These are phyloP conservation scores for Ruditapes philippinarum DNA, from an alignment of 1,140 invertebrate species.

Conservation along the genomic window DNA sequence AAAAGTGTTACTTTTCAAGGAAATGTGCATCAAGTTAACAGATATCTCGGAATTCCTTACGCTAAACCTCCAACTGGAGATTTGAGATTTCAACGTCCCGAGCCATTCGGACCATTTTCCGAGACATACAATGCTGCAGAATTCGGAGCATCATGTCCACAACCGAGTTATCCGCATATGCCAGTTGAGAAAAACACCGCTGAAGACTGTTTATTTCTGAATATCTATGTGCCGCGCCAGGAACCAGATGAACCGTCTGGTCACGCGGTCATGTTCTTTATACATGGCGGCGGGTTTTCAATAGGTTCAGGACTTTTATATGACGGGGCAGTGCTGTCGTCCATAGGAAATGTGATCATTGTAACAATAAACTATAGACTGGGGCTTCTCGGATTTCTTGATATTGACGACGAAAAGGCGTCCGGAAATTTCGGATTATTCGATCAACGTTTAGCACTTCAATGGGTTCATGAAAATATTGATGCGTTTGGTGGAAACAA, in stretches of 20 bases:
- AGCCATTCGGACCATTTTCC: constrained; percentile 45
- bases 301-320: constrained; percentile 66
- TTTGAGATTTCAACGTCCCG: constrained; percentile 68
- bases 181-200: background rate
- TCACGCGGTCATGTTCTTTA: constrained; percentile 73
- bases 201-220: constrained; percentile 71
- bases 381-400: constrained; percentile 84
- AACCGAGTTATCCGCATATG: background rate
- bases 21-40: background rate
- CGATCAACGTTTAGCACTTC: constrained; percentile 96
- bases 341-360: constrained; percentile 86
- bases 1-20: background rate
- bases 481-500: constrained; percentile 77
- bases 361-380: constrained; percentile 88
- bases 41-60: constrained; percentile 69
- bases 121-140: constrained; percentile 51
- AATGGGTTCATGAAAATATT: constrained; percentile 89
- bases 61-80: constrained; percentile 72
- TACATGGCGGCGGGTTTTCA: constrained; percentile 76
- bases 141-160: constrained; percentile 62
- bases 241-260: background rate
- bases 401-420: constrained; percentile 48
- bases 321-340: constrained; percentile 78
- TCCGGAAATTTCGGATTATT: constrained; percentile 89
- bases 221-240: constrained; percentile 53